phyloP scores from a whole-genome alignment of 2,113 vertebrate genomes.

The Acrocephalus kingi region DNA sequence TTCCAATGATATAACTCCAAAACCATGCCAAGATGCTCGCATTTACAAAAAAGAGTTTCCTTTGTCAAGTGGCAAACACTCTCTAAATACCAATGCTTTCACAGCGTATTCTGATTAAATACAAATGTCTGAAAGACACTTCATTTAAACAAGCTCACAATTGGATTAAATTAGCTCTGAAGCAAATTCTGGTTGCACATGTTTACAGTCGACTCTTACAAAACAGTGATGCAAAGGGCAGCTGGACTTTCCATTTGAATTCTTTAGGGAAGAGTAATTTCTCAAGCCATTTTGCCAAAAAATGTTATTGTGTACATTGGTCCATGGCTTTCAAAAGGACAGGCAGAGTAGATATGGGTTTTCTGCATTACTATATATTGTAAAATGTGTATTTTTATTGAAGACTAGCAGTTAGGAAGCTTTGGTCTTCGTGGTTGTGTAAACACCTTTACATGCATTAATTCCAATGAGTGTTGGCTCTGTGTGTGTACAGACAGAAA shows the following conservation, averaged over 20 bases:
- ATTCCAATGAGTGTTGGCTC: neutral
- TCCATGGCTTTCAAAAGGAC: neutral
- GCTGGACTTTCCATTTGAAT: conserved; percentile 17
- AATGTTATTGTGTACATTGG: neutral
- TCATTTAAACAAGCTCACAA: conserved; percentile 42
- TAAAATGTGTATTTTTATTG: neutral
- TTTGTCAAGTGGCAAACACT: conserved; percentile 44
- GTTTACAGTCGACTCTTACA: conserved; percentile 10
- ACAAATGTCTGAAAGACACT: conserved; percentile 45
- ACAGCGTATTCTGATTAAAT: conserved; percentile 29
- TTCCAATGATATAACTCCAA: conserved; percentile 33
- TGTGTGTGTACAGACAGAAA: neutral
- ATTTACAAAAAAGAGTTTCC: neutral
- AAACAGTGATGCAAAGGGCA: neutral
- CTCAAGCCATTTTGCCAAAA: neutral
- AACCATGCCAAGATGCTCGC: conserved; percentile 18
- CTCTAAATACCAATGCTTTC: conserved; percentile 19
- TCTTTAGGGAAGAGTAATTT: conserved; percentile 23
- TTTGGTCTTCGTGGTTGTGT: neutral
- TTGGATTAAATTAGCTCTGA: conserved; percentile 7
- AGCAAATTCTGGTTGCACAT: neutral
- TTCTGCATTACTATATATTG: neutral
- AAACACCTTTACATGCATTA: neutral
- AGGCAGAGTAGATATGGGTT: neutral
- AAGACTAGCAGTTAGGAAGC: neutral